These are phyloP conservation scores for Neomorphus geoffroyi DNA, from an alignment of 2,797 vertebrate genomes.

Conservation along the genomic window DNA sequence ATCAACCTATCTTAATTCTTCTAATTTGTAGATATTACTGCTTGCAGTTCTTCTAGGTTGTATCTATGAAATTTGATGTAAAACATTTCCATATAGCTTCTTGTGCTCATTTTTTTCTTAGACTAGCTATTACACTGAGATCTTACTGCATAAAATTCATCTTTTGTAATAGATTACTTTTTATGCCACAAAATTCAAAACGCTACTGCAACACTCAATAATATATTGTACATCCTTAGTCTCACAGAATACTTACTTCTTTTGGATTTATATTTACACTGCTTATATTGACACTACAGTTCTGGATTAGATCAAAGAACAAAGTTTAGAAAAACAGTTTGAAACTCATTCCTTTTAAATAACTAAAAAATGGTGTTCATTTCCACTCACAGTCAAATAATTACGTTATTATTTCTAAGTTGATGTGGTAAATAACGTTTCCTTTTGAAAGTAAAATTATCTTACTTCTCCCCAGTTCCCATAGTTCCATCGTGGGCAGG, in stretches of 20 bases:
- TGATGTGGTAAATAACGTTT: background rate
- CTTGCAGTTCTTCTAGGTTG: background rate
- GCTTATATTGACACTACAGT: background rate
- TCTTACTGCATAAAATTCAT: background rate
- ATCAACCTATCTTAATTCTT: background rate
- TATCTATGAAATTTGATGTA: background rate
- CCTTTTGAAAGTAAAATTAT: background rate
- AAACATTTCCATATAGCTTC: background rate
- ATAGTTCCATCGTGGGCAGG: conserved; percentile 92
- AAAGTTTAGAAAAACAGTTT: background rate
- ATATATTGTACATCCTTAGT: background rate
- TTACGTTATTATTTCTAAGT: background rate
- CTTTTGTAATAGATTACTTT: background rate
- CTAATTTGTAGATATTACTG: background rate
- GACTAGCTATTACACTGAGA: background rate
- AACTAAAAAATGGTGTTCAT: background rate
- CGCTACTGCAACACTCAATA: background rate
- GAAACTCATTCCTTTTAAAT: background rate
- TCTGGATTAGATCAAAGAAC: background rate
- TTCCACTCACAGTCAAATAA: background rate
- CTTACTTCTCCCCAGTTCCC: conserved; percentile 95
- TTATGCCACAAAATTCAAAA: background rate
- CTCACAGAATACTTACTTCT: background rate
- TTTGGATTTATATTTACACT: background rate
- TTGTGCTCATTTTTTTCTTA: background rate